A percentile compares a stretch with the other conserved stretches of the same genome.
These are phyloP conservation scores for Nixonia krombeini DNA, from an alignment of 1,140 invertebrate genomes.

Conservation along the genomic window DNA sequence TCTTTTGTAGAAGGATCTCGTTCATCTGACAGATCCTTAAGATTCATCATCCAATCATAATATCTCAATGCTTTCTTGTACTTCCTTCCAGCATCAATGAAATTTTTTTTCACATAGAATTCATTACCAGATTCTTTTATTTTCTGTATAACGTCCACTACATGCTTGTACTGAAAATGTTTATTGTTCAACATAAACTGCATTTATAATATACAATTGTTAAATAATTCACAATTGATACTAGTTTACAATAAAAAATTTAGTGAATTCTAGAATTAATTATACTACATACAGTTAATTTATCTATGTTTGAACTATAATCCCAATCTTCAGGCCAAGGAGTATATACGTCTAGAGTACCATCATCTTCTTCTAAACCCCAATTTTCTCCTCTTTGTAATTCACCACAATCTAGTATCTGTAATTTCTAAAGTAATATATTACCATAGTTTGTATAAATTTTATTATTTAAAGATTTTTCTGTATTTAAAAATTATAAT, in stretches of 20 bases:
- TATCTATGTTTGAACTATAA: conserved; percentile 48
- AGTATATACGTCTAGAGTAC: conserved; percentile 78
- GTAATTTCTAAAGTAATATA: conserved; percentile 72
- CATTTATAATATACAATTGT: too few species aligned
- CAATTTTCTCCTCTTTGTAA: conserved; percentile 75
- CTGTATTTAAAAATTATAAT: conserved; percentile 9
- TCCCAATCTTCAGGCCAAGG: conserved; percentile 84
- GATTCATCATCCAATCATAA: conserved; percentile 71
- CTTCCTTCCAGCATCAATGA: conserved; percentile 76
- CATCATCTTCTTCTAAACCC: conserved; percentile 79
- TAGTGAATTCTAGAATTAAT: background rate
- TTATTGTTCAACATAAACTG: background rate
- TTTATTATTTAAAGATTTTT: too few species aligned
- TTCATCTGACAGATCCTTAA: conserved; percentile 46
- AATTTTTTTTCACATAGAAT: conserved; percentile 77
- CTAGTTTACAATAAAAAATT: background rate
- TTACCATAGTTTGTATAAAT: conserved; percentile 10
- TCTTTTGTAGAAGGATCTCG: conserved; percentile 39
- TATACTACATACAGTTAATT: conserved; percentile 57
- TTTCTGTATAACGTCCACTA: conserved; percentile 69
- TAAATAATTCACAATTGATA: background rate
- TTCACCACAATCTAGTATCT: conserved; percentile 82
- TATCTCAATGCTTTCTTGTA: conserved; percentile 84
- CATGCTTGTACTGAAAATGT: conserved; percentile 58
- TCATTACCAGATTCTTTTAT: conserved; percentile 83